Evolutionary conservation across 2,888 invertebrate genomes (phyloP).

Genomic region (Salpingus planirostris): DNA sequence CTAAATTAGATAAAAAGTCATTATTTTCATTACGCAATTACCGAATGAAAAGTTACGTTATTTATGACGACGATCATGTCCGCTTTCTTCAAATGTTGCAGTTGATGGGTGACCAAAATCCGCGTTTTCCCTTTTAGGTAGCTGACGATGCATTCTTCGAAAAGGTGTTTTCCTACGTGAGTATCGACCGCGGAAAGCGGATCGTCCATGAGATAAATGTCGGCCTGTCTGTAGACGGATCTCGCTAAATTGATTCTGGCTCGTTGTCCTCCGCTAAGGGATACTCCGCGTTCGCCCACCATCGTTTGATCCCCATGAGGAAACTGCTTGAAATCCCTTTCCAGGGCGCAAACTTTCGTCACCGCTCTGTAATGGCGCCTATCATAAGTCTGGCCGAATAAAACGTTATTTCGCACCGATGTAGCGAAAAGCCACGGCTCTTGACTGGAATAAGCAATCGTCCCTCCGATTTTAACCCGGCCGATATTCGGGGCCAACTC

Average conservation of each 20-base stretch:
- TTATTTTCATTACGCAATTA: too few species aligned
- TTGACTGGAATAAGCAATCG: slow-evolving; percentile 61
- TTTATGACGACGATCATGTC: slow-evolving; percentile 46
- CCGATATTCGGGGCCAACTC: slow-evolving; percentile 57
- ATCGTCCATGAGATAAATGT: slow-evolving; percentile 68
- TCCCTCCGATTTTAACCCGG: slow-evolving; percentile 50
- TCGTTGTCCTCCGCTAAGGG: slow-evolving; percentile 69
- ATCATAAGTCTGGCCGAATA: slow-evolving; percentile 60
- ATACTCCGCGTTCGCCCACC: slow-evolving; percentile 68
- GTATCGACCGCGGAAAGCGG: slow-evolving; percentile 71
- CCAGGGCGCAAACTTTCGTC: slow-evolving; percentile 54
- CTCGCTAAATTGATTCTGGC: slow-evolving; percentile 68
- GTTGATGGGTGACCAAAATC: slow-evolving; percentile 60
- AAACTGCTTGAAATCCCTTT: slow-evolving; percentile 59
- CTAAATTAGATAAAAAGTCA: too few species aligned
- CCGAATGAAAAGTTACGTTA: slow-evolving; percentile 36
- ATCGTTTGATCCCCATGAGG: slow-evolving; percentile 62
- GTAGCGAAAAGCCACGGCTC: slow-evolving; percentile 69
- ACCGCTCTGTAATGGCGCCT: slow-evolving; percentile 40
- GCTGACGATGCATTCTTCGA: slow-evolving; percentile 57
- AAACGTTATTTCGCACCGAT: slow-evolving; percentile 65
- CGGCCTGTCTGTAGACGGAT: slow-evolving; percentile 64
- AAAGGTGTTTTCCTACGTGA: slow-evolving; percentile 62
- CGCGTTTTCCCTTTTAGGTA: slow-evolving; percentile 49
- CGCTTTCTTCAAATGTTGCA: slow-evolving; percentile 51